Percentiles rank a stretch among this genome's conserved stretches.
These are phyloP conservation scores for Erithacus rubecula DNA, from an alignment of 2,797 vertebrate genomes.

Conservation along the genomic window DNA sequence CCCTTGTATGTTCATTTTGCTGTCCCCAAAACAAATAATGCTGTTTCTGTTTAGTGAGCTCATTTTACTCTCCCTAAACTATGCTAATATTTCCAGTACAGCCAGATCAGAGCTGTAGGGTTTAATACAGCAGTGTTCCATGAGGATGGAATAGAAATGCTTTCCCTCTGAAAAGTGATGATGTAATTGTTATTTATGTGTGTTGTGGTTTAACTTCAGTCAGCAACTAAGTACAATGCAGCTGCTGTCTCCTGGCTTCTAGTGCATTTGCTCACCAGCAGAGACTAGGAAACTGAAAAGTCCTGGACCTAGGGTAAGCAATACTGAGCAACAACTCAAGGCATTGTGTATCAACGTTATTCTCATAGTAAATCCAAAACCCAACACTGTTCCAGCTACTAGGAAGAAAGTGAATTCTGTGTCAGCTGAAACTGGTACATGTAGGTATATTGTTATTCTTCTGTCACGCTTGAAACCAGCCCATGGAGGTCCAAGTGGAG, in stretches of 20 bases:
- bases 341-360: neutral
- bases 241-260: neutral
- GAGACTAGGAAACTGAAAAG: neutral
- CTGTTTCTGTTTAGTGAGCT: neutral
- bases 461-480: neutral
- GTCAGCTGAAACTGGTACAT: neutral
- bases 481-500: too few species aligned
- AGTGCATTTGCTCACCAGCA: neutral
- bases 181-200: neutral
- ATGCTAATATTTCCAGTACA: neutral
- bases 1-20: neutral
- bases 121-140: neutral
- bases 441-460: neutral
- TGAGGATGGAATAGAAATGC: neutral
- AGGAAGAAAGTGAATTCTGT: neutral
- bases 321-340: neutral
- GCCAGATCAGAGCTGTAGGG: neutral
- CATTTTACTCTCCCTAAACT: neutral
- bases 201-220: neutral
- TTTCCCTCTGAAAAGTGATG: neutral
- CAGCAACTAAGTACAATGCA: neutral
- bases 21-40: neutral
- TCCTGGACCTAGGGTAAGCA: neutral
- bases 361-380: neutral
- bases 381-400: neutral